Base-by-base conservation (phyloP, 2,888 invertebrate genomes). In the Brassicogethes aeneus region DNA sequence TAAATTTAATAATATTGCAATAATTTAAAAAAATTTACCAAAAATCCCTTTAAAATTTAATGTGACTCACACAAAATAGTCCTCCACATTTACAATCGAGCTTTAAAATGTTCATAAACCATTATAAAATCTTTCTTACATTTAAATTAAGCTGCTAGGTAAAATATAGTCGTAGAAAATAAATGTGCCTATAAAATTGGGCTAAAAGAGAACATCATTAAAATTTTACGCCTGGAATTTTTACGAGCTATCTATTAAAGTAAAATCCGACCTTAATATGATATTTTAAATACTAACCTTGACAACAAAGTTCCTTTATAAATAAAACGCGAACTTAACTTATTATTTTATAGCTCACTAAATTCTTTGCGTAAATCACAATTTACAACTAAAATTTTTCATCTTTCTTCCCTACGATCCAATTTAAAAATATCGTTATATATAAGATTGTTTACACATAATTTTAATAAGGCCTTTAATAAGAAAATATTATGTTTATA, bases 181-280 rank as follows among this genome's bases (percentile, higher is more conserved):
- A 15, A 37, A 41, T 41, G 37, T 33, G 37, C 40, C 15, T 34
- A 43, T 36, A 41, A 43, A 49, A 47, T 45, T 41, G 38, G 39
- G 42, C 37, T 43, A 39, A 39, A 47, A 45, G 45, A 40, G 30
- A 34, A 15, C 39, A 44, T 48, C 50, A 45, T 50, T 50, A 50
- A 48, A 50, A 48, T 48, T 50, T 50, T 44, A 48, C 48, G 46
- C 50, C 37, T 39, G 39, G 43, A 41, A 47, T 39, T 47, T 50
- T 48, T 35, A 46, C 32, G 37, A 37, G 37, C 35, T 45, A 42
- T 50, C 50, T 50, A 48, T 46, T 50, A 46, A 39, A 45, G 45
- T 46, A 43, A 45, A 39, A 35, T 43, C 41, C 33, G 36, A 41
- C 34, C 36, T 16, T 32, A 15, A 38, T 17, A 14, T 12, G 16